Evolutionary conservation across 2,888 invertebrate species (phyloP).

Genomic region (Oxycera nigricornis): DNA sequence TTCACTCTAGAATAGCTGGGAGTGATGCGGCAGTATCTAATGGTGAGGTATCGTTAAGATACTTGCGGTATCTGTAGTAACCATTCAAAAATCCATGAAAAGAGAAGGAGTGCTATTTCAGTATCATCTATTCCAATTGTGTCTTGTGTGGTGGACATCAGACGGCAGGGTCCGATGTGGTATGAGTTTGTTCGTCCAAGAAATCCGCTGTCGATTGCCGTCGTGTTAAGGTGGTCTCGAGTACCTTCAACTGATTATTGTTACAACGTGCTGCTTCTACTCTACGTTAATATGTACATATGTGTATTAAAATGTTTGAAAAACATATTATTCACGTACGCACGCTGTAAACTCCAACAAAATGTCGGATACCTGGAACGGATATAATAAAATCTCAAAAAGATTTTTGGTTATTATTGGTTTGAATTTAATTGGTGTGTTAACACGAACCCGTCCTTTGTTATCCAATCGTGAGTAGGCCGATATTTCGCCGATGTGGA

Average conservation of each 20-base stretch:
- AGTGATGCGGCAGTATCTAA: background rate
- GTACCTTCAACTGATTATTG: constrained; percentile 16
- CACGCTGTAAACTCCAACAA: background rate
- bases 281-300: too few species aligned
- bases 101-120: constrained; percentile 10
- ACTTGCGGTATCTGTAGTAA: constrained; percentile 4
- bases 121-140: background rate
- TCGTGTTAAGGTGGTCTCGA: background rate
- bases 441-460: background rate
- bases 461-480: background rate
- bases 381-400: constrained; percentile 23
- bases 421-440: constrained; percentile 7
- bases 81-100: background rate
- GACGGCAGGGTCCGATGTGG: background rate
- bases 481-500: background rate
- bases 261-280: background rate
- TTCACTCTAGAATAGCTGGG: background rate
- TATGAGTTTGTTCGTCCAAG: constrained; percentile 6
- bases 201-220: background rate
- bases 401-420: background rate
- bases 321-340: too few species aligned
- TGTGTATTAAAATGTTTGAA: too few species aligned
- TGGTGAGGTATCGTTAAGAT: background rate
- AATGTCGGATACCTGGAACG: constrained; percentile 8
- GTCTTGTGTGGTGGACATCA: background rate